Base-by-base conservation (phyloP, 2,797 vertebrate genomes). In the Pipistrellus kuhlii region DNA sequence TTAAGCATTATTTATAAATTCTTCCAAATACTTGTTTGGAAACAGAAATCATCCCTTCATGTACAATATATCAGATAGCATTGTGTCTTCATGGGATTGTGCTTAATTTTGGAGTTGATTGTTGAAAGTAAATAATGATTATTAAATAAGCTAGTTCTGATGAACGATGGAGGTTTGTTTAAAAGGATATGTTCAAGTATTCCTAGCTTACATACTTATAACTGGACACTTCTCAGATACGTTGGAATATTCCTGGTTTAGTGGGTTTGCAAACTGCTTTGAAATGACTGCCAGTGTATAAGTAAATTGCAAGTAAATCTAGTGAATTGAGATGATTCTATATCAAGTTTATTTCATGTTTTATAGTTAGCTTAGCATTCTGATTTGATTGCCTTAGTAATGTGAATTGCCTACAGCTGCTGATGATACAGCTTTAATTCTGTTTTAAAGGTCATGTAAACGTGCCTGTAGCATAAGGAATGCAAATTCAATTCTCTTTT, bases 401-500 rank as follows among this genome's bases (percentile, higher is more conserved):
- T 98, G 98, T 98, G 98, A 98, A 98, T 98, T 98, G 98, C 98
- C 98, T 98, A 97, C 98, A 98, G 98, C 98, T 98, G 98, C 98
- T 98, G 98, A 98, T 98, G 98, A 98, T 98, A 98, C 97, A 98
- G 98, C 98, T 98, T 98, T 98, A 98, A 98, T 98, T 98, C 98
- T 98, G 98, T 98, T 98, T 98, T 98, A 98, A 98, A 98, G 98
- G 98, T 98, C 98, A 98, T 98, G 98, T 98, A 98, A 98, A 98
- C 97, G 97, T 97, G 98, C 98, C 98, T 97, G 97, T 98, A 98
- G 98, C 98, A 97, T 97, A 98, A 98, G 97, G 97, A 98, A 98
- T 98, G 98, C 97, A 98, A 98, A 98, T 98, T 97, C 98, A 98
- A 98, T 98, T 97, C 97, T 95, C 94, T 98, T 98, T 98, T 98